Base-by-base conservation (phyloP, 2,888 invertebrate genomes). In the Ennomos erosarius region DNA sequence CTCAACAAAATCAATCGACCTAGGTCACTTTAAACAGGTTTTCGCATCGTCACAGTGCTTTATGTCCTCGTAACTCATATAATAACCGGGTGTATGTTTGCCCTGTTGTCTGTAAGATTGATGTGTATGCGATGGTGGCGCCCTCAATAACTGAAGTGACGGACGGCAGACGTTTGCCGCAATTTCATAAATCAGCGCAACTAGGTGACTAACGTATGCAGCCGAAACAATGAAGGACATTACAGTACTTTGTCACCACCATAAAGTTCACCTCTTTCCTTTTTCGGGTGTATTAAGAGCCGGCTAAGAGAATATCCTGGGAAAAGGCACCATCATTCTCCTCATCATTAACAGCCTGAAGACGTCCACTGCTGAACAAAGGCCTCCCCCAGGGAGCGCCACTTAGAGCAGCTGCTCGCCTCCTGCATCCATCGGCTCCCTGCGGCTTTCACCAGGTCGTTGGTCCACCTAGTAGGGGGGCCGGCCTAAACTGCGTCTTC, bases 111-210 rank as follows among this genome's bases (percentile, higher is more conserved):
- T 74, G 73, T 75, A 76, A 79, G 84, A 85, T 82, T 85, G 87
- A 85, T 85, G 76, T 75, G 82, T 78, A 72, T 67, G 58, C 59
- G 68, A 72, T 67, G 59, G 72, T 64, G 63, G 69, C 63, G 66
- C 64, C 67, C 69, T 65, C 66, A 69, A 77, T 83, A 76, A 82
- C 80, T 78, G 78, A 64, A 76, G 73, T 77, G 81, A 84, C 65
- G 74, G 76, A 81, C 75, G 71, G 49, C 54, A 65, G 49, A 48
- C 35, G 59, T 10, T 51, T 64, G 56, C 67, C 64, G 71, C 71
- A 69, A 75, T 76, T 78, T 79, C 82, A 79, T 83, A 82, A 82
- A 85, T 82, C 84, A 82, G 76, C 59, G 63, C 63, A 66, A 64
- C 62, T 71, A 34, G 59, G 67, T 55, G 67, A 69, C 46, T 16